These are phyloP conservation scores for Caerostris extrusa DNA, from an alignment of 1,140 invertebrate species.

Conservation along the genomic window DNA sequence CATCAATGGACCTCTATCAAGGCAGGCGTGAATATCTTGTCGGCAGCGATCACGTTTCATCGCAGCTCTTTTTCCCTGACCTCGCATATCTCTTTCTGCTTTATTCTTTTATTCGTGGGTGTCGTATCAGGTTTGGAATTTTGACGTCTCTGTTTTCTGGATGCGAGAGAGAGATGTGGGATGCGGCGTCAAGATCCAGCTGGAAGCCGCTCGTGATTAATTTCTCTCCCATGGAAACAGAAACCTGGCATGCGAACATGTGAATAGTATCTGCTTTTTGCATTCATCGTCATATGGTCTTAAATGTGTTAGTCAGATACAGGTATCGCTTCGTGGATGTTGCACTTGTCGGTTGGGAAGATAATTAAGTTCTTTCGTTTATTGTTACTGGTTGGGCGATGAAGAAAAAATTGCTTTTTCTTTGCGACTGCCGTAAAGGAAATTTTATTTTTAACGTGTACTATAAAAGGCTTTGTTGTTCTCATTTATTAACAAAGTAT, in stretches of 20 bases:
- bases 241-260: background rate
- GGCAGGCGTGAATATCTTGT: background rate
- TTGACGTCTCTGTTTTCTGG: slow-evolving; percentile 3
- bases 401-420: too few species aligned
- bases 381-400: too few species aligned
- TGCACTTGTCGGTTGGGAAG: too few species aligned
- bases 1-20: background rate
- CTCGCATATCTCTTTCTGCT: slow-evolving; percentile 20
- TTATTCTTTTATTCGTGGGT: slow-evolving; percentile 10
- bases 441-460: too few species aligned
- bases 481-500: too few species aligned
- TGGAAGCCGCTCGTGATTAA: background rate
- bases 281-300: background rate
- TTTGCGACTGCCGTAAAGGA: too few species aligned
- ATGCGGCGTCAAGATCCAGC: background rate
- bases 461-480: too few species aligned
- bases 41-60: background rate
- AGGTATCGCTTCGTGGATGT: too few species aligned
- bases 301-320: too few species aligned
- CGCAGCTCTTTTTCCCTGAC: background rate
- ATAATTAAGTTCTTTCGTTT: too few species aligned
- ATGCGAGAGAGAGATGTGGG: background rate
- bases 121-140: slow-evolving; percentile 32
- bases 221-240: background rate
- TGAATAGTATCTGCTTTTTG: background rate